Conservation (phyloP, 2,888 invertebrate genomes). For the Pristionchus maxplancki region DNA sequence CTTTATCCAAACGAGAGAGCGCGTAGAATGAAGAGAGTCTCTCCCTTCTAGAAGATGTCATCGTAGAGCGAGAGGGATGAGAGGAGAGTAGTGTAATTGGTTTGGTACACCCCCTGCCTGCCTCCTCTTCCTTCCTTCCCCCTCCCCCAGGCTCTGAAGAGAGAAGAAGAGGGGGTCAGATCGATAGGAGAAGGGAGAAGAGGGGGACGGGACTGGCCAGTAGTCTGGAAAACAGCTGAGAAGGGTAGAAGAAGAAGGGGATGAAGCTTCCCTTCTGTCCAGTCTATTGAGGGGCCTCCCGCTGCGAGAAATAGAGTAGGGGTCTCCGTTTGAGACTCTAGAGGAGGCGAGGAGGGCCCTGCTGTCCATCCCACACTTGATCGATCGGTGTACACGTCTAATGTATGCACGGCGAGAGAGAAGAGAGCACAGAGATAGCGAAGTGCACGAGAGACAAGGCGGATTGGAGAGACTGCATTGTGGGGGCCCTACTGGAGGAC, state of each 20-base stretch:
- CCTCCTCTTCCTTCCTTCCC: neutral
- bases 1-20: neutral
- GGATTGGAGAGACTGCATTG: neutral
- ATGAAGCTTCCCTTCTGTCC: conserved; percentile 11
- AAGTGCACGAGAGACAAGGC: neutral
- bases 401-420: conserved; percentile 27
- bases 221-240: neutral
- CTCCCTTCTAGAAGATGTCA: neutral
- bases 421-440: neutral
- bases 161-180: conserved; percentile 9
- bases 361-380: neutral
- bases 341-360: neutral
- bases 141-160: neutral
- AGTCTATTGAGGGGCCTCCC: conserved; percentile 8
- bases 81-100: conserved; percentile 30
- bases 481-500: neutral
- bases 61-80: neutral
- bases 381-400: conserved; percentile 6
- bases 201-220: neutral
- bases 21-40: neutral
- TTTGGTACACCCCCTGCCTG: conserved; percentile 12
- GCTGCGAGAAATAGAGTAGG: neutral
- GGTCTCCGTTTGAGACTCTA: neutral
- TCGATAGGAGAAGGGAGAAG: conserved; percentile 37
- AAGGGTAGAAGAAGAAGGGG: neutral